These are phyloP conservation scores for Gopherus flavomarginatus DNA, from an alignment of 2,113 vertebrate species.

Conservation along the genomic window DNA sequence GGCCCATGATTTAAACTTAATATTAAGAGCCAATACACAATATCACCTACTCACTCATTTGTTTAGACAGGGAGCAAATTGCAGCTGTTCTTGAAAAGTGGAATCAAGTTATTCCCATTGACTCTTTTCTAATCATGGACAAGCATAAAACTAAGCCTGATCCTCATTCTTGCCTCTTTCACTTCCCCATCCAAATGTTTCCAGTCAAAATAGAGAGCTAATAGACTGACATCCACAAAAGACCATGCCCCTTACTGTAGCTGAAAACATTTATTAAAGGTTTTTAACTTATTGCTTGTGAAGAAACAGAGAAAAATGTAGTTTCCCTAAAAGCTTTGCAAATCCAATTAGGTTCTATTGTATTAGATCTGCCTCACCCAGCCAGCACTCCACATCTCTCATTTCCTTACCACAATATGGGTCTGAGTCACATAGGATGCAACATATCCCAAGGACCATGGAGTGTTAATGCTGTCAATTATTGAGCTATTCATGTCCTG, in stretches of 20 bases:
- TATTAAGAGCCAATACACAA: not conserved
- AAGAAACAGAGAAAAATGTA: not conserved
- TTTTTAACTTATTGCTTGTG: not conserved
- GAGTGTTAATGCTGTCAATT: not conserved
- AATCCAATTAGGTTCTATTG: constrained; percentile 11
- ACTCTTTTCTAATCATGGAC: constrained; percentile 14
- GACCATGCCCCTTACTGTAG: not conserved
- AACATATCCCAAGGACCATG: accelerated
- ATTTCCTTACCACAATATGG: not conserved
- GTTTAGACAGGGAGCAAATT: not conserved
- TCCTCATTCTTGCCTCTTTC: not conserved
- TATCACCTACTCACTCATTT: not conserved
- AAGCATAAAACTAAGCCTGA: not conserved
- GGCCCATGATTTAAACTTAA: not conserved
- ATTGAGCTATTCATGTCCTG: not conserved
- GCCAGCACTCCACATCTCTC: not conserved
- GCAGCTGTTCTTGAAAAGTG: not conserved
- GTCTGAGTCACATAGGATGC: not conserved
- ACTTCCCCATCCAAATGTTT: not conserved
- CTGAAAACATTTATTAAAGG: not conserved
- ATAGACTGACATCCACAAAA: accelerated
- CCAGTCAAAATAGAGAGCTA: not conserved
- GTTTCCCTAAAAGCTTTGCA: constrained; percentile 37
- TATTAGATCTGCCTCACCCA: constrained; percentile 25
- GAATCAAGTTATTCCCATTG: not conserved